Base-by-base conservation (phyloP, 1,140 invertebrate genomes). In the Drosophila sechellia region DNA sequence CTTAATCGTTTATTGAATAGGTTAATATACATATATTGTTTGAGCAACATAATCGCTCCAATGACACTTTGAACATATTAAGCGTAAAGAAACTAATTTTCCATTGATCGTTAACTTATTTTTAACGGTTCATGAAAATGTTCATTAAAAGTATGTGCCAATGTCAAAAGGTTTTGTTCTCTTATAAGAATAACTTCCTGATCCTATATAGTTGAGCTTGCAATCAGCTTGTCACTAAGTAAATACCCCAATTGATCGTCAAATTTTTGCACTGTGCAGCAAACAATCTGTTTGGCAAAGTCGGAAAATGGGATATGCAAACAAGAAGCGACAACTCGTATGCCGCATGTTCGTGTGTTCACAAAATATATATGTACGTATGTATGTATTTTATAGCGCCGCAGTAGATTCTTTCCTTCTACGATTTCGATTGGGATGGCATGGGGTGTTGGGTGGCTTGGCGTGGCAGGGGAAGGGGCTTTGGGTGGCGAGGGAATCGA, bases 301-400 rank as follows among this genome's bases (percentile, higher is more conserved):
- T 72, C 83, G 78, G 83, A 87, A 86, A 86, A 86, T 87, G 76
- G 66, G 52, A 89, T 89, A 89, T 84, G 71, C 84, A 83, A 79
- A 86, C 79, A 86, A 75, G 68, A 77, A 86, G 77, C 63, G 58
- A 57, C 15, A 43, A 63, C 60, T 65, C 59, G 60, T 59, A 68
- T 64, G 64, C 59, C 59, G 45, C 5, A 42, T 45, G 64, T 43
- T 65, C 27, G 46, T 39, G 37, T 50, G 37, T 53, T 54, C 6
- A 13, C 37, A 13, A 13, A 39, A 12, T 39, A 4, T 42, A 15
- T 5, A 8, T 40, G 20, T 55, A 15, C 40, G 20, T 52, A 35
- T 12, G 17, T 37, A 43, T 34, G 25, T 56, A 39, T 27, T 35
- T 39, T 42, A 70, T 35, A 73, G 55, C 68, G 56, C 55, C 55